Conservation (phyloP, 2,113 vertebrate species). For the Notechis scutatus region DNA sequence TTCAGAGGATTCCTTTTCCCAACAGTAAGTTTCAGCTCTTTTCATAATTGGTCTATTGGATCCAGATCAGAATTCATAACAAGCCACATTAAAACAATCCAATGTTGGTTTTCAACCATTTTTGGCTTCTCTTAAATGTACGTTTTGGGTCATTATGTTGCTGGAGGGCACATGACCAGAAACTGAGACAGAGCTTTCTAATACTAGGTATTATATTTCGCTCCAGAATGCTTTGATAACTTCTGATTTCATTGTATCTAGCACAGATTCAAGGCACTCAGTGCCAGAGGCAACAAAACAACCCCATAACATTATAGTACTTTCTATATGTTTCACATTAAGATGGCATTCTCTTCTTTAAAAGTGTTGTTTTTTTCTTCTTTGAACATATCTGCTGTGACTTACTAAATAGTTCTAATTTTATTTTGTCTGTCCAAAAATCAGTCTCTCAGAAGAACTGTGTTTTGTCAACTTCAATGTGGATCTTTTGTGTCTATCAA, state of each 20-base stretch:
- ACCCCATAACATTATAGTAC: neutral
- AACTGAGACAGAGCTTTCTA: neutral
- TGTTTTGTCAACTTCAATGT: neutral
- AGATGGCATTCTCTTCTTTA: neutral
- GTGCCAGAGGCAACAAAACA: neutral
- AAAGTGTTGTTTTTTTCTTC: neutral
- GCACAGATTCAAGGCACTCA: neutral
- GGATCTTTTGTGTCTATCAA: neutral
- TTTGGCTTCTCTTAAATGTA: neutral
- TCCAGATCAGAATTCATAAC: neutral
- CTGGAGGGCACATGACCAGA: neutral
- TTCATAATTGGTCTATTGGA: neutral
- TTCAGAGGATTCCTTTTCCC: neutral
- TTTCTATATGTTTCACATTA: neutral
- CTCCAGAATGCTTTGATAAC: neutral
- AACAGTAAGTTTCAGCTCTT: neutral
- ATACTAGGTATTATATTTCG: neutral
- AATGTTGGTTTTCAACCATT: neutral
- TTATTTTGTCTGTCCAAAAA: neutral
- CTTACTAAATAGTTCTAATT: neutral
- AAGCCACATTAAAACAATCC: neutral
- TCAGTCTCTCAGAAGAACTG: neutral
- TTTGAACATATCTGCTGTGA: neutral
- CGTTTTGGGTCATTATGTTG: neutral
- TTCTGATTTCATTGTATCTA: neutral